Evolutionary conservation across 2,797 vertebrate genomes (phyloP).

Genomic region (Typhlichthys eigenmanni): DNA sequence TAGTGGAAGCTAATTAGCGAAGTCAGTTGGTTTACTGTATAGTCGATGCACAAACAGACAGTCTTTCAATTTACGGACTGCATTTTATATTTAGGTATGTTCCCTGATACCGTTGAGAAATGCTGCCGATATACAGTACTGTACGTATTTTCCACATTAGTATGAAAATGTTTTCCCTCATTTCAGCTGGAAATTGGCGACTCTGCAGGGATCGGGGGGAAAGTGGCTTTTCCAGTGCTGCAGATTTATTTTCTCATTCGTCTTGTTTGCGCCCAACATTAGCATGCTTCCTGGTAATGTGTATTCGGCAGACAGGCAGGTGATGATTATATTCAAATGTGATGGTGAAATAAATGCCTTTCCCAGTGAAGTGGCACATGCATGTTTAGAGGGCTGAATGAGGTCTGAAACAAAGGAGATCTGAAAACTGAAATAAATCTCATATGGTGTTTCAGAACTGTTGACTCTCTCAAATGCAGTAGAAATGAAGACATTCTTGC

Average conservation of each 20-base stretch:
- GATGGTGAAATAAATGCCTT: neutral
- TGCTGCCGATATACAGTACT: neutral
- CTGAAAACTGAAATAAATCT: too few species aligned
- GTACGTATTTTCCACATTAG: neutral
- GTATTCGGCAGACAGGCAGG: neutral
- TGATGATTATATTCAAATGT: neutral
- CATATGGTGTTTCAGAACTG: neutral
- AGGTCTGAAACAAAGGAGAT: too few species aligned
- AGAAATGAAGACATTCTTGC: constrained; percentile 14
- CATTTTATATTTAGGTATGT: too few species aligned
- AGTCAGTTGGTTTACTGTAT: too few species aligned
- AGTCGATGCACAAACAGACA: too few species aligned
- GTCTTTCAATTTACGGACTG: too few species aligned
- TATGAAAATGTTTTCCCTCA: constrained; percentile 5
- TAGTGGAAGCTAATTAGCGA: too few species aligned
- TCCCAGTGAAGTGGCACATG: neutral
- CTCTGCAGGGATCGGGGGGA: neutral
- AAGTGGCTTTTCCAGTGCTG: constrained; percentile 7
- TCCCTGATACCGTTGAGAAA: too few species aligned
- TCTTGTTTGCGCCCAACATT: neutral
- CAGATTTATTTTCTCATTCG: neutral
- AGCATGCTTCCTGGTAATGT: constrained; percentile 1
- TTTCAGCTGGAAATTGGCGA: neutral
- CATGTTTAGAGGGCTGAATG: neutral
- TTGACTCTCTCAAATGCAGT: neutral